These are phyloP conservation scores for Lamellibrachia luymesi DNA, from an alignment of 1,140 invertebrate genomes.

Conservation along the genomic window DNA sequence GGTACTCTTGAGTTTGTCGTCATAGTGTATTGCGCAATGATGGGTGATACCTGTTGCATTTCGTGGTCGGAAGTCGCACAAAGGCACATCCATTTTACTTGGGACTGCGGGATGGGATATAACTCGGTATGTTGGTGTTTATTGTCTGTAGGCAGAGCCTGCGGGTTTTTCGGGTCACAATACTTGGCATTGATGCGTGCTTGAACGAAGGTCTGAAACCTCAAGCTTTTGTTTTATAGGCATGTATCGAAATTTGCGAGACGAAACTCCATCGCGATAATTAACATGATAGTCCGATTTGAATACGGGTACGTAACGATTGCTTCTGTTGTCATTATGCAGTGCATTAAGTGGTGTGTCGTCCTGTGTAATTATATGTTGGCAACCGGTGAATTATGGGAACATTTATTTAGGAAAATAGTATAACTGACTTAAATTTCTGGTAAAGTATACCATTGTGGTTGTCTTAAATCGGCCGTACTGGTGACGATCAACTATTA, in stretches of 20 bases:
- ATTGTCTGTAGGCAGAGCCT: background rate
- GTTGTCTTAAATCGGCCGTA: background rate
- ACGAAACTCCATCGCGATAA: background rate
- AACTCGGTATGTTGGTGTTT: background rate
- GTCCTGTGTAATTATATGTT: background rate
- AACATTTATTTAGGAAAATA: background rate
- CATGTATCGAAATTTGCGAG: background rate
- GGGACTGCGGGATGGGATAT: background rate
- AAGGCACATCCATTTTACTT: background rate
- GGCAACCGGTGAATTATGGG: background rate
- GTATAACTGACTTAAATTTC: background rate
- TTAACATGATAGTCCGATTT: background rate
- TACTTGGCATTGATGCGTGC: background rate
- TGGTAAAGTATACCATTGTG: background rate
- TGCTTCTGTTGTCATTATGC: background rate
- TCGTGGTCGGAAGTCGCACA: background rate
- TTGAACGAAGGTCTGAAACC: background rate
- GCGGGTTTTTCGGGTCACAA: background rate
- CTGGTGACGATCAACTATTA: too few species aligned
- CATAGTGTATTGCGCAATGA: background rate
- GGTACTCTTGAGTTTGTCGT: background rate
- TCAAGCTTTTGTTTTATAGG: background rate
- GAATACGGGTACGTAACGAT: background rate
- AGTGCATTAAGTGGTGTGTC: background rate
- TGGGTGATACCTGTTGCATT: background rate